Evolutionary conservation across 2,797 vertebrate genomes (phyloP), one percentile per base, ranked within the genome.

Genomic region (Hoplostethus atlanticus): DNA sequence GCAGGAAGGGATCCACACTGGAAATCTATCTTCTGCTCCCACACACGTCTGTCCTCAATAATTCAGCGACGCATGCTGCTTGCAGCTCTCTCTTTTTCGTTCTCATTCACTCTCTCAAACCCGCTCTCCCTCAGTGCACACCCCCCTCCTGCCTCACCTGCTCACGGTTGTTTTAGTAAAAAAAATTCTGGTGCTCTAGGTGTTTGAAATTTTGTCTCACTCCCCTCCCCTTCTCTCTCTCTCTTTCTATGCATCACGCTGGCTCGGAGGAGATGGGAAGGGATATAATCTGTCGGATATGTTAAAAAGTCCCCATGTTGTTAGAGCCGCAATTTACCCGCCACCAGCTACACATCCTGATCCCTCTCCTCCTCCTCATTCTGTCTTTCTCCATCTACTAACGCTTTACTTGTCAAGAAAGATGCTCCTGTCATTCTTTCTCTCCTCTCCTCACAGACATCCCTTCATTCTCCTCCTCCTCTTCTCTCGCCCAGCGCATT

Each of bases 301-400:
- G 83, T 83, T 87, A 71, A 79, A 81, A 86, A 71, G 84, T 76
- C 78, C 55, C 80, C 54, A 44, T 80, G 81, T 84, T 91, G 82
- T 85, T 79, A 78, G 81, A 76, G 73, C 74, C 79, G 83, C 85
- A 87, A 84, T 91, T 90, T 85, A 88, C 84, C 87, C 86, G 85
- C 79, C 88, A 88, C 60, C 55, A 54, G 70, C 81, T 78, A 73
- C 80, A 64, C 54, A 76, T 80, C 73, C 84, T 56, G 48, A 87
- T 85, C 79, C 73, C 28, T 67, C 76, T 68, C 71, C 60, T 71
- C 76, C 61, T 77, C 68, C 64, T 68, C 76, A 76, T 72, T 69
- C 73, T 71, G 77, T 86, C 84, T 76, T 76, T 78, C 67, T 80
- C 84, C 81, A 64, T 84, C 74, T 17, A 74, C 86, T 86, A 86